Base-by-base conservation (phyloP, 2,797 vertebrate genomes). In the Sebastes nivosus region DNA sequence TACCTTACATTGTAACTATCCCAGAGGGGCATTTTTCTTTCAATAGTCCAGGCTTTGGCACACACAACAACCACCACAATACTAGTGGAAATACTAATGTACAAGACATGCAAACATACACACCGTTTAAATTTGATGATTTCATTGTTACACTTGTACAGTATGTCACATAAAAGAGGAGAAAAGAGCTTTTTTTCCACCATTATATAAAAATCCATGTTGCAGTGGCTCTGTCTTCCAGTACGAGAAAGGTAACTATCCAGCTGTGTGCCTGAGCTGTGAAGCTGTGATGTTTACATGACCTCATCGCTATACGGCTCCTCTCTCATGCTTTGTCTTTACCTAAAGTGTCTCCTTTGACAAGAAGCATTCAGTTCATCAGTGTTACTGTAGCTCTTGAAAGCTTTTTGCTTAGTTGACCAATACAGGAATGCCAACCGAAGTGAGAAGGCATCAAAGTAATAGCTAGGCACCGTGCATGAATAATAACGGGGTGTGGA, bases 321-420 rank as follows among this genome's bases (percentile, higher is more conserved):
- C 2, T 46, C 25, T 86, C 63, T 75, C 54, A 58, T 14, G 27
- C 69, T 64, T 83, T 84, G 30, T 84, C 72, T 82, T 81, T 22
- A 68, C 54, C 64, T 52, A 66, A 89, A 86, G 73, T 79, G 69
- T 86, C 55, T 79, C 46, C 22, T 88, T 85, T 83, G 69, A 91
- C 83, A 87, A 86, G 79, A 81, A 84, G 57, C 73, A 75, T 75
- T 92, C 75, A 81, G 60, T 83, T 88, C 75, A 82, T 88, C 86
- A 86, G 57, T 78, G 75, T 80, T 82, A 75, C 63, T 70, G 77
- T 71, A 67, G 81, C 89, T 88, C 83, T 80, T 89, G 70, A 92
- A 92, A 92, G 85, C 88, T 89, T 90, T 91, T 89, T 89, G 84
- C 87, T 92, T 89, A 91, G 87, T 88, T 90, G 82, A 91, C 88